These are phyloP conservation scores for Aphodius sticticus DNA, from an alignment of 2,888 invertebrate genomes.

Conservation along the genomic window DNA sequence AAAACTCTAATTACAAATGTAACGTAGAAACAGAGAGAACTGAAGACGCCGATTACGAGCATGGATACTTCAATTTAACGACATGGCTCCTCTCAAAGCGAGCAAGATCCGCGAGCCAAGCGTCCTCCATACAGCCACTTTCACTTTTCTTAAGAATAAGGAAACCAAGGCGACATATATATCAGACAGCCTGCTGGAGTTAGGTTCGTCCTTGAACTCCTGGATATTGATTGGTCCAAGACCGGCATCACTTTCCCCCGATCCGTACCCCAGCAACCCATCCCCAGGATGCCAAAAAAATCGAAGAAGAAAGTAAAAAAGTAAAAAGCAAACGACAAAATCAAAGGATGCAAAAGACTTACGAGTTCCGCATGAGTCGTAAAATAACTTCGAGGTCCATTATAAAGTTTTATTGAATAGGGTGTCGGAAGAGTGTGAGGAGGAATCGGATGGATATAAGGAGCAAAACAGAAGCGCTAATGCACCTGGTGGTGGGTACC, in stretches of 20 bases:
- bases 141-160: constrained; percentile 17
- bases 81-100: background rate
- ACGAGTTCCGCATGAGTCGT: background rate
- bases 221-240: constrained; percentile 51
- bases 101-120: background rate
- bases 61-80: background rate
- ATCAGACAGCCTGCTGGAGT: constrained; percentile 41
- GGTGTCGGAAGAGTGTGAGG: constrained; percentile 47
- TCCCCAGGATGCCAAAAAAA: background rate
- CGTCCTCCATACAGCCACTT: background rate
- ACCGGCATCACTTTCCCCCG: constrained; percentile 60
- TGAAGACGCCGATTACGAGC: too few species aligned
- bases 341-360: background rate
- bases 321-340: background rate
- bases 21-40: background rate
- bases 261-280: constrained; percentile 44
- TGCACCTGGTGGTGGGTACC: constrained; percentile 44
- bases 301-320: background rate
- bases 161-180: constrained; percentile 10
- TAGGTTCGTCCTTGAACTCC: constrained; percentile 52
- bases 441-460: constrained; percentile 56
- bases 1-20: background rate
- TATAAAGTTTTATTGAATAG: constrained; percentile 46
- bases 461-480: constrained; percentile 58
- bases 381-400: constrained; percentile 33